A percentile compares a stretch with the other conserved stretches of the same genome.
phyloP scores from a whole-genome alignment of 2,888 invertebrate genomes.

The Stenichneumon culpator region DNA sequence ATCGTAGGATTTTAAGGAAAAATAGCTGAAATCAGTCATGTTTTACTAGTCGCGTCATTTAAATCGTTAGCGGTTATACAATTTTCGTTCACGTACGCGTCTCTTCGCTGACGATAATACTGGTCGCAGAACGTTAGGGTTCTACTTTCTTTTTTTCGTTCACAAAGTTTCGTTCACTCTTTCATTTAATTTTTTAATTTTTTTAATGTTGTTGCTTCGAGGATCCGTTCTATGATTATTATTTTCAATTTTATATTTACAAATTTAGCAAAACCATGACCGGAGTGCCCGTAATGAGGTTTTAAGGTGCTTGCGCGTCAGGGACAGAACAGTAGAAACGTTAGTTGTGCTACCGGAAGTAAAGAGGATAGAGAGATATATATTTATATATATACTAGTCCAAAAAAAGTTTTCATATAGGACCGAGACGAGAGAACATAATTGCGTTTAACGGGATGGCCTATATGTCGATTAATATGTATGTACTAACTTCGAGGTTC shows the following conservation, averaged over 20 bases:
- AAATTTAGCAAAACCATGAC: conserved; percentile 23
- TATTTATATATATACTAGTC: conserved; percentile 75
- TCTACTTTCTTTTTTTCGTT: conserved; percentile 32
- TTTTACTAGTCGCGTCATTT: conserved; percentile 83
- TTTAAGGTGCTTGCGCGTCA: conserved; percentile 54
- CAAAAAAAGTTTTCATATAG: conserved; percentile 58
- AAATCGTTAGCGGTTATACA: conserved; percentile 70
- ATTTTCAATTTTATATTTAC: conserved; percentile 48
- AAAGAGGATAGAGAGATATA: conserved; percentile 58
- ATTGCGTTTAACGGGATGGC: conserved; percentile 56
- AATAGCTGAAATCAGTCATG: conserved; percentile 83
- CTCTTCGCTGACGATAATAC: conserved; percentile 35
- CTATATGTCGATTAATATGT: conserved; percentile 56
- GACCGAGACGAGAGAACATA: conserved; percentile 38
- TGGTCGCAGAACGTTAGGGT: conserved; percentile 46
- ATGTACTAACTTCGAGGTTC: conserved; percentile 57
- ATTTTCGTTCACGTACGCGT: conserved; percentile 37
- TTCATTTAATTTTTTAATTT: conserved; percentile 15
- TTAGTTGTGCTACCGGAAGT: conserved; percentile 18
- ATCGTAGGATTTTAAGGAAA: conserved; percentile 55
- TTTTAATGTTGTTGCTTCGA: background rate
- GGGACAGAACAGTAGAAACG: conserved; percentile 1
- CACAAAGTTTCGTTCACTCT: conserved; percentile 46
- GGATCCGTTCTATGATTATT: conserved; percentile 8
- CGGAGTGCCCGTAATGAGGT: conserved; percentile 9